These are phyloP conservation scores for Thalassarche chlororhynchos DNA, from an alignment of 2,113 vertebrate genomes.

Conservation along the genomic window DNA sequence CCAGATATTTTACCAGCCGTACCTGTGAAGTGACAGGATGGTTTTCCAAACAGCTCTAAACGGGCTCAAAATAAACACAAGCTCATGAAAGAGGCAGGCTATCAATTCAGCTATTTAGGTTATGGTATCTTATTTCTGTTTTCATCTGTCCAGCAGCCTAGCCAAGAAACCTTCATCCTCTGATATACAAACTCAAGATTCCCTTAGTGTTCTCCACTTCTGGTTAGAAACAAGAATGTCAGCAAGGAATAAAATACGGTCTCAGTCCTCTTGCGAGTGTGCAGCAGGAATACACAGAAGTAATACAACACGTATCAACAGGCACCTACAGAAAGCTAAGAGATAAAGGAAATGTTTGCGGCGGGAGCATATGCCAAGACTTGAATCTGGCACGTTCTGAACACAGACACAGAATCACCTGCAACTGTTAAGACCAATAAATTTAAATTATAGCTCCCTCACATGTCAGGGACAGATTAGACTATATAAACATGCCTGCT, in stretches of 20 bases:
- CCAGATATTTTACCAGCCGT: neutral
- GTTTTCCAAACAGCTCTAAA: neutral
- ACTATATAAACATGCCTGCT: neutral
- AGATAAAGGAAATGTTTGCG: neutral
- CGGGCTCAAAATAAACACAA: rapidly evolving
- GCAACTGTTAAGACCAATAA: neutral
- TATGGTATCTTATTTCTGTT: neutral
- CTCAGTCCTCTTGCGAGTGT: rapidly evolving
- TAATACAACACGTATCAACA: neutral
- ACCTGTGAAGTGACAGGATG: neutral
- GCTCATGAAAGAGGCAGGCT: neutral
- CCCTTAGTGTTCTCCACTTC: neutral
- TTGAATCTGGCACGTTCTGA: neutral
- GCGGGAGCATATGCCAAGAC: neutral
- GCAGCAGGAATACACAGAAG: neutral
- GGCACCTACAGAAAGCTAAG: neutral
- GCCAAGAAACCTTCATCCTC: neutral
- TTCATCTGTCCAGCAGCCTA: neutral
- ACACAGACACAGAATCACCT: neutral
- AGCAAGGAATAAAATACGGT: neutral
- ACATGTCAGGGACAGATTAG: neutral
- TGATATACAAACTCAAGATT: neutral
- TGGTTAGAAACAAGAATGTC: neutral
- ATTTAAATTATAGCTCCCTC: neutral
- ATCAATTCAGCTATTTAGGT: neutral